Conservation (phyloP, 2,797 vertebrate species). For the Rhynchotus rufescens region DNA sequence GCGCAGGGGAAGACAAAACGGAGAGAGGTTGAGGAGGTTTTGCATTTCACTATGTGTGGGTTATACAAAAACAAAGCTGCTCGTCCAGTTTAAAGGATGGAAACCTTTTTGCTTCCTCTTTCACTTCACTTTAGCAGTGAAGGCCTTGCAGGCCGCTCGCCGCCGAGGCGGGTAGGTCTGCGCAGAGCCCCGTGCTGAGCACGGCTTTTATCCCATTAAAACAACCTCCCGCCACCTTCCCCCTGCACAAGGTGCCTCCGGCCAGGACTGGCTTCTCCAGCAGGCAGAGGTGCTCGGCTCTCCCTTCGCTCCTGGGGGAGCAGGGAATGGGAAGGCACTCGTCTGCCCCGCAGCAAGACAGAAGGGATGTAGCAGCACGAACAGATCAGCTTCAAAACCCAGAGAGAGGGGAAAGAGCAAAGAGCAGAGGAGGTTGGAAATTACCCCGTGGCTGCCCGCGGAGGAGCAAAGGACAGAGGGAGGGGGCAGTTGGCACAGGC, state of each 20-base stretch:
- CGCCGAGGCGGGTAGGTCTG: background rate
- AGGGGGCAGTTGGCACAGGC: background rate
- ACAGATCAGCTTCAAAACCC: background rate
- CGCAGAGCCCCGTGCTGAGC: background rate
- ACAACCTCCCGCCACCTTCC: background rate
- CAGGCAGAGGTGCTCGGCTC: background rate
- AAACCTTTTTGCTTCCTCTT: slow-evolving; percentile 32
- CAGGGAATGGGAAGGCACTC: background rate
- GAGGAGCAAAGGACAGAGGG: slow-evolving; percentile 1
- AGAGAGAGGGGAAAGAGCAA: background rate
- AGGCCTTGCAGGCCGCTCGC: background rate
- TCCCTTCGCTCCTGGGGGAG: background rate
- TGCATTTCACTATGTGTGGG: background rate
- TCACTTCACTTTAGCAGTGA: background rate
- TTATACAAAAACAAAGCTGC: background rate
- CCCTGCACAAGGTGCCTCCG: background rate
- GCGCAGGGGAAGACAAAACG: background rate
- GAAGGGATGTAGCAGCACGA: background rate
- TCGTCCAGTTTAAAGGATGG: background rate
- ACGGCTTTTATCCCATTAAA: background rate
- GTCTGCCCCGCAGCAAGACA: background rate
- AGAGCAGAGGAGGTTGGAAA: background rate
- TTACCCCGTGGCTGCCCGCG: background rate
- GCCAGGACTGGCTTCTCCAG: background rate
- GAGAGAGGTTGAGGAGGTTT: background rate